Evolutionary conservation across 2,888 invertebrate species (phyloP), one percentile per base, ranked within the genome.

Genomic region (Lissonota sp.): DNA sequence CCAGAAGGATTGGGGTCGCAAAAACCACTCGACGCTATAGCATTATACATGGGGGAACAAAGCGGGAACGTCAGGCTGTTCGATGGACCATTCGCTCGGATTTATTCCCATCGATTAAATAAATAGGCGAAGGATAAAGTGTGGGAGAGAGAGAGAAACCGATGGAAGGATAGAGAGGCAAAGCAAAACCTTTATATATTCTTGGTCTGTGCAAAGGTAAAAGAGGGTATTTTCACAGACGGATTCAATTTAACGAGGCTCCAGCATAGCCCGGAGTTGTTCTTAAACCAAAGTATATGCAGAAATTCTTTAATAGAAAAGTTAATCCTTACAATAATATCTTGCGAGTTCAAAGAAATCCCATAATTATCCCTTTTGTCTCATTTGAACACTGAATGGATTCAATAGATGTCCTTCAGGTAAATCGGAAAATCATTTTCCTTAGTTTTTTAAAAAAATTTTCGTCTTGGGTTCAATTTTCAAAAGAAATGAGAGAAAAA

Each of bases 241-340:
- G 49, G 57, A 58, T 79, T 69, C 57, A n/a, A 64, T 51, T 69
- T 79, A 79, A 74, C 73, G 53, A 73, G 79, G 40, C 74, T 69
- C 44, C 63, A 69, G 55, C 57, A 37, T 57, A 49, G 14, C 49
- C 63, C 49, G 49, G 16, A 69, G 49, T 64, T 63, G 46, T 60
- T 44, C 53, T 46, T 16, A 26, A 26, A 3, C 26, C n/a, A n/a
- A n/a, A n/a, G 26, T 3, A 3, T 26, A 26, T 26, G 26, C 26
- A 26, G 26, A 26, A 26, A 26, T 3, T 26, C 26, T 26, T 26
- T 26, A 26, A 26, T 26, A 26, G 26, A 3, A 26, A 26, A 26
- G 1, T 3, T 26, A 26, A 26, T 26, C 26, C 26, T 26, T 26
- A 26, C 26, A 26, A 26, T 26, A 26, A 26, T 26, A 26, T 26